These are phyloP conservation scores for Platalea minor DNA, from an alignment of 2,797 vertebrate species.

Conservation along the genomic window DNA sequence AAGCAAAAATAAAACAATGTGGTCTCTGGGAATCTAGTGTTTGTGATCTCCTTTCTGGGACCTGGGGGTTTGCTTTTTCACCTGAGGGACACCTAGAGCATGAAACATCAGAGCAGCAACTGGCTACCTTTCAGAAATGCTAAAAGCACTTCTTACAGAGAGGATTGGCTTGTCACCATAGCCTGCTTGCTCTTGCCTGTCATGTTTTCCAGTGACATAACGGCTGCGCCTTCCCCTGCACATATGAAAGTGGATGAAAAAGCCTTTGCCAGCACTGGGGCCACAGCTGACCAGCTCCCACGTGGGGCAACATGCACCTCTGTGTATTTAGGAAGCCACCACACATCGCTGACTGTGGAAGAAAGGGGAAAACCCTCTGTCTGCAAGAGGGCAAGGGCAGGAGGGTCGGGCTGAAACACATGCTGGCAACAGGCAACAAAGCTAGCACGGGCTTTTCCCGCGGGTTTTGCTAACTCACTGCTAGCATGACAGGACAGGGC, in stretches of 20 bases:
- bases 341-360: accelerated
- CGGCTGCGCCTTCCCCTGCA: background rate
- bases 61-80: background rate
- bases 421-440: background rate
- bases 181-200: background rate
- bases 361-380: background rate
- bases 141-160: background rate
- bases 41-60: background rate
- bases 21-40: background rate
- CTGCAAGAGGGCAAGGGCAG: background rate
- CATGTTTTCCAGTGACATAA: background rate
- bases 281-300: background rate
- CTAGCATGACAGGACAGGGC: background rate
- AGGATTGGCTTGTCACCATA: background rate
- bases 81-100: background rate
- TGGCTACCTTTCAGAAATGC: background rate
- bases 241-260: background rate
- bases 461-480: background rate
- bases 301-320: background rate
- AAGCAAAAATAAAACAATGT: background rate
- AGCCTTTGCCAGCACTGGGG: background rate
- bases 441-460: background rate
- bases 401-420: accelerated
- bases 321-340: background rate
- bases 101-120: background rate